Conservation (phyloP, 2,113 vertebrate species). For the Sander lucioperca region DNA sequence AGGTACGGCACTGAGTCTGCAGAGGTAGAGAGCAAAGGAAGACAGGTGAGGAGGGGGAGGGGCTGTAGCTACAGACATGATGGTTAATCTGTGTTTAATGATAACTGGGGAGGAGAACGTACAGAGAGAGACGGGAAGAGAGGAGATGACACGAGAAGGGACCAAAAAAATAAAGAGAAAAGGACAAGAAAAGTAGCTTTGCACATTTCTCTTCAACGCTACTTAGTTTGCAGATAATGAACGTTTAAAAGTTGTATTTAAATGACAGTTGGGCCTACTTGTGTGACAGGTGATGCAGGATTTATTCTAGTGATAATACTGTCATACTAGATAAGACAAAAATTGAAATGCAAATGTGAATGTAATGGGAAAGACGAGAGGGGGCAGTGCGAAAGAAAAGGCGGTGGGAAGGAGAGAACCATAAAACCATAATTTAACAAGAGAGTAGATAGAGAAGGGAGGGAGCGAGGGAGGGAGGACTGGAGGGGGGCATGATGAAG, state of each 20-base stretch:
- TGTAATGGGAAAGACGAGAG: slow-evolving; percentile 55
- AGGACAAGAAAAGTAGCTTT: not conserved
- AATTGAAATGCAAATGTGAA: slow-evolving; percentile 59
- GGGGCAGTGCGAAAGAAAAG: slow-evolving; percentile 26
- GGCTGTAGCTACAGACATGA: slow-evolving; percentile 9
- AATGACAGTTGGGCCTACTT: not conserved
- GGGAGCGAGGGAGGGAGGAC: slow-evolving; percentile 36
- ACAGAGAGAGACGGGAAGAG: slow-evolving; percentile 18
- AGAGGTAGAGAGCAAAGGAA: slow-evolving; percentile 28
- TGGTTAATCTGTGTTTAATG: slow-evolving; percentile 52
- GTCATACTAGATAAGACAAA: slow-evolving; percentile 43
- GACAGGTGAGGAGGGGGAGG: slow-evolving; percentile 39
- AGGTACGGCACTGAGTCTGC: slow-evolving; percentile 44
- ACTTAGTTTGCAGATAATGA: not conserved
- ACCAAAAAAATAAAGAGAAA: not conserved
- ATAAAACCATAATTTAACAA: slow-evolving; percentile 70
- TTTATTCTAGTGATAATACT: slow-evolving; percentile 18
- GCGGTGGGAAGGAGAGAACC: slow-evolving; percentile 12
- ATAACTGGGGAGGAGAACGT: slow-evolving; percentile 39
- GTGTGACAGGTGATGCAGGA: slow-evolving; percentile 28
- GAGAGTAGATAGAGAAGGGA: slow-evolving; percentile 62
- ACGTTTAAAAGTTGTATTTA: slow-evolving; percentile 3
- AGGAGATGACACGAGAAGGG: slow-evolving; percentile 27
- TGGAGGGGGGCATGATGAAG: slow-evolving; percentile 78
- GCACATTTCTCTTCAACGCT: not conserved